Evolutionary conservation across 2,797 vertebrate genomes (phyloP).

Genomic region (Micropoecilia bifurca): DNA sequence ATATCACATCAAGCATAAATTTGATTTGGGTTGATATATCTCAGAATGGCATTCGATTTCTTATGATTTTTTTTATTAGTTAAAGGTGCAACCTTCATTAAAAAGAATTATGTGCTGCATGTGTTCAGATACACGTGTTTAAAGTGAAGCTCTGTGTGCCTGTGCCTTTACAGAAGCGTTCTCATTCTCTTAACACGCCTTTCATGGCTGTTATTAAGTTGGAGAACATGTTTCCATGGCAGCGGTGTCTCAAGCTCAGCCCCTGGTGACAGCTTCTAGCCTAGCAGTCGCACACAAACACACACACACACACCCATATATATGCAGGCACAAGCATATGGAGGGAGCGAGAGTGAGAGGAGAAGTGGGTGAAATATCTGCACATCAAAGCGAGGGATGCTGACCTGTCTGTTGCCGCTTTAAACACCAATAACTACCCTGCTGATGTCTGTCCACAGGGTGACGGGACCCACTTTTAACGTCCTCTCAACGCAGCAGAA

Average conservation of each 20-base stretch:
- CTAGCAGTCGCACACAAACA: conserved; percentile 1
- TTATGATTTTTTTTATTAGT: background rate
- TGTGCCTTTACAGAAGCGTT: conserved; percentile 56
- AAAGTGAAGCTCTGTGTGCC: conserved; percentile 31
- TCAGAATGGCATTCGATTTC: background rate
- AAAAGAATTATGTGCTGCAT: background rate
- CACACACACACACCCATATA: conserved; percentile 3
- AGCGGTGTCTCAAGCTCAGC: conserved; percentile 71
- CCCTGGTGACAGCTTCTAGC: conserved; percentile 61
- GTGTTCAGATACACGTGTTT: conserved; percentile 12
- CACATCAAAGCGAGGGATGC: conserved; percentile 65
- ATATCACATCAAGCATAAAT: background rate
- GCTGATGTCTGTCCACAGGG: conserved; percentile 54
- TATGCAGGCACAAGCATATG: conserved; percentile 16
- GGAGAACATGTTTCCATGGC: conserved; percentile 77
- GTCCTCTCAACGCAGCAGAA: conserved; percentile 36
- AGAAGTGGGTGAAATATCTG: conserved; percentile 64
- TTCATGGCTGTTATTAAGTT: conserved; percentile 75
- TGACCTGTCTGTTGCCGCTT: conserved; percentile 64
- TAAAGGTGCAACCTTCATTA: background rate
- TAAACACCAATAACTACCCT: conserved; percentile 59
- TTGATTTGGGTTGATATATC: background rate
- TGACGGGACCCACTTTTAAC: conserved; percentile 47
- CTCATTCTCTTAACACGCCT: conserved; percentile 69
- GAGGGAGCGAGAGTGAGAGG: background rate